phyloP scores from a whole-genome alignment of 2,113 vertebrate species.

The Eudyptes chrysolophus region DNA sequence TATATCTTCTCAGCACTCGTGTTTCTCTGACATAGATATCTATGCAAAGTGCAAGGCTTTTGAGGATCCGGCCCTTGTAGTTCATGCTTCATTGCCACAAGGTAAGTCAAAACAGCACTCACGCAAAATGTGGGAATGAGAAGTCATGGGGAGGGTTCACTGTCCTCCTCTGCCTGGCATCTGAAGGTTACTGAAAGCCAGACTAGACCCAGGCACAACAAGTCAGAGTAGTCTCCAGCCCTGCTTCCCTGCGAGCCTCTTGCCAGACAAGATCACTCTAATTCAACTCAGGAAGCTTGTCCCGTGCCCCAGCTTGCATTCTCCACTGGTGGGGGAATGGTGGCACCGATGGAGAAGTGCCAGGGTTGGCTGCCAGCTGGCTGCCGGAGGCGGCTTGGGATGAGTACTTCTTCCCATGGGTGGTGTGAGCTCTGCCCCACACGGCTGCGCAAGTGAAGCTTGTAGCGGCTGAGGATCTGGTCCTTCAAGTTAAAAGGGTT shows the following conservation, averaged over 20 bases:
- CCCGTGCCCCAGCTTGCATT: background rate
- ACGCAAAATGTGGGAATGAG: conserved; percentile 25
- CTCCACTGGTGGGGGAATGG: background rate
- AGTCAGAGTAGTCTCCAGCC: background rate
- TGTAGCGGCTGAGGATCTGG: background rate
- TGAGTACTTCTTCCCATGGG: background rate
- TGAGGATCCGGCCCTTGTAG: background rate
- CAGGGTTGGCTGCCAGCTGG: conserved; percentile 30
- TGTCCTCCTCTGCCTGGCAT: background rate
- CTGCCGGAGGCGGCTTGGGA: background rate
- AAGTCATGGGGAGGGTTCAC: background rate
- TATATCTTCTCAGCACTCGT: conserved; percentile 15
- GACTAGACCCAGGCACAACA: background rate
- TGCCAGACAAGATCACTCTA: background rate
- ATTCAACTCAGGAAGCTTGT: background rate
- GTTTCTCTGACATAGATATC: conserved; percentile 25
- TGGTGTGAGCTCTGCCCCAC: background rate
- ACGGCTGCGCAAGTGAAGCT: background rate
- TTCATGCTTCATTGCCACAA: conserved; percentile 27
- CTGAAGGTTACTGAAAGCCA: background rate
- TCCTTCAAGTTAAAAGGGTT: conserved; percentile 28
- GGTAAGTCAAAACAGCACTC: conserved; percentile 7
- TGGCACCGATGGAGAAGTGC: background rate
- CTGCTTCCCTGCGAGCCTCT: background rate
- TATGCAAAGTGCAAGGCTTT: conserved; percentile 51